Conservation (phyloP, 2,797 vertebrate species). For the Vultur gryphus region DNA sequence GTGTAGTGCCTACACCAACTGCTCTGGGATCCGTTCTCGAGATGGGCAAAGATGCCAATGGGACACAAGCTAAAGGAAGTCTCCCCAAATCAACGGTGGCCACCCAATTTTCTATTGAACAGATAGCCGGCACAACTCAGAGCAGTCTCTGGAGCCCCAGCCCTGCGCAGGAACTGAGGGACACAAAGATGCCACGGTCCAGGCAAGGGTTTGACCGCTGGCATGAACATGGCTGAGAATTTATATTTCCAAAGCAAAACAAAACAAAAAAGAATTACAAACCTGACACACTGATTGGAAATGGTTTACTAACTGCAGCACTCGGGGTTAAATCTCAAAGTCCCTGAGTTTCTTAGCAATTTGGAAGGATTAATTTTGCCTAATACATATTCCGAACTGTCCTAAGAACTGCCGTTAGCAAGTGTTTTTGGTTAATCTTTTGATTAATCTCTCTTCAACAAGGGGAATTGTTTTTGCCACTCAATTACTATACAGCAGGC, state of each 20-base stretch:
- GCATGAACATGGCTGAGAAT: background rate
- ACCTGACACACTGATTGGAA: background rate
- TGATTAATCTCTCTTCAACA: constrained; percentile 58
- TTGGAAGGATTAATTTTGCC: constrained; percentile 50
- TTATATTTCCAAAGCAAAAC: background rate
- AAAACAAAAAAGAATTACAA: background rate
- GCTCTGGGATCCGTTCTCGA: background rate
- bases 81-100: background rate
- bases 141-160: background rate
- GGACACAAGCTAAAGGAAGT: background rate
- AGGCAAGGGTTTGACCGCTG: background rate
- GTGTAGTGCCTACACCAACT: background rate
- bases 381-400: background rate
- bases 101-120: background rate
- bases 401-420: constrained; percentile 5
- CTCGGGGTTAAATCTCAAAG: background rate
- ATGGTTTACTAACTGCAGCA: background rate
- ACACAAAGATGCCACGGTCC: background rate
- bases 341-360: constrained; percentile 52
- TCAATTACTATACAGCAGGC: constrained; percentile 25
- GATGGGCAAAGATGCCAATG: background rate
- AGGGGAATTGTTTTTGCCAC: constrained; percentile 42
- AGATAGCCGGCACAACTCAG: rapidly evolving
- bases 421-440: constrained; percentile 54
- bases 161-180: background rate